Base-by-base conservation (phyloP, 1,140 invertebrate genomes). In the Panulirus ornatus region DNA sequence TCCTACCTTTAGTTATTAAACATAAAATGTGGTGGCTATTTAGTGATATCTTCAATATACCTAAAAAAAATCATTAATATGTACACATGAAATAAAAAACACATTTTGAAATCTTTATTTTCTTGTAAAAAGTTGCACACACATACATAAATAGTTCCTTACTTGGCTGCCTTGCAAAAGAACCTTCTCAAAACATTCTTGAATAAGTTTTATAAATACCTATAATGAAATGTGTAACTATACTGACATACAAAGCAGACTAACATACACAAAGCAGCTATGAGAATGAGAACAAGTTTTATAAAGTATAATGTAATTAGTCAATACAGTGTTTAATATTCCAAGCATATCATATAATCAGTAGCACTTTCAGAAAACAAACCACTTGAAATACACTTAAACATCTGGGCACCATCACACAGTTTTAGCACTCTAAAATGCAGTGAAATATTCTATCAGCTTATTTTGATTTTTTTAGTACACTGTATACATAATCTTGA, bases 141-240 rank as follows among this genome's bases (percentile, higher is more conserved):
- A 84, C 81, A 84, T 84, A 84, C 81, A 84, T 84, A 84, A 84
- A 84, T 84, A 84, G 58, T 63, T 84, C 81, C 51, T 84, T 84
- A 40, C 81, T 84, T 84, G 81, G 81, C 81, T 84, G 81, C 38
- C 27, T 70, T 84, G 36, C 81, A 42, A 63, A 63, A 66, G 58
- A 84, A 70, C 27, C 44, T 63, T 19, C 54, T 36, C 0, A 36
- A 16, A 83, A 63, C 54, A 83, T 22, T 40, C 6, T 30, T 51
- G 70, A 81, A 34, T 36, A 34, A 51, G 8, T 34, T 14, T 34
- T 40, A 82, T 22, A 34, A 58, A 63, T 36, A 66, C 58, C n/a
- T n/a, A n/a, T n/a, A n/a, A n/a, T n/a, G n/a, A n/a, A 66, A 66
- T 66, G 27, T 30, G 30, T 66, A n/a, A 66, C 1, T 66, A 30